These are phyloP conservation scores for Stegana nigrithorax DNA, from an alignment of 2,888 invertebrate genomes.

Conservation along the genomic window DNA sequence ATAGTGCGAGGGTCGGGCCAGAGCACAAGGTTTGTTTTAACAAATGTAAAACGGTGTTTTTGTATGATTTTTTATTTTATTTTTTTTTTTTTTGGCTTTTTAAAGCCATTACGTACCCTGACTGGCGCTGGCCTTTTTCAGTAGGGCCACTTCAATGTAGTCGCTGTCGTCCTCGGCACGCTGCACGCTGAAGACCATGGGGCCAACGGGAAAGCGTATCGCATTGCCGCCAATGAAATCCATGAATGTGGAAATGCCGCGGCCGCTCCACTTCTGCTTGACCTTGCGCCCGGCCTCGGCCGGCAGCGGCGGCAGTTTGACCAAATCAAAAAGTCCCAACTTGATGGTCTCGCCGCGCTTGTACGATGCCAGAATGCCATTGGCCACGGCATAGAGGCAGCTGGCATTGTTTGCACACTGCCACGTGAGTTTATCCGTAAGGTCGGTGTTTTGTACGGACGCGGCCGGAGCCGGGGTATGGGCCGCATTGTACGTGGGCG, in stretches of 20 bases:
- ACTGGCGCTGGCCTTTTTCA: slow-evolving; percentile 58
- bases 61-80: no score
- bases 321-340: slow-evolving; percentile 72
- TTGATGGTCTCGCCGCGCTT: slow-evolving; percentile 71
- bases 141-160: slow-evolving; percentile 66
- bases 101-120: slow-evolving; percentile 65
- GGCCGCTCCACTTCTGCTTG: slow-evolving; percentile 51
- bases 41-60: no score
- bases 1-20: no score
- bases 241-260: slow-evolving; percentile 59
- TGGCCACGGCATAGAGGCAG: slow-evolving; percentile 71
- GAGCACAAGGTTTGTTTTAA: no score
- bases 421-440: slow-evolving; percentile 65
- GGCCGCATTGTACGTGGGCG: slow-evolving; percentile 25
- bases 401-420: slow-evolving; percentile 74
- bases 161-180: slow-evolving; percentile 65
- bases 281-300: slow-evolving; percentile 37
- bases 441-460: slow-evolving; percentile 50
- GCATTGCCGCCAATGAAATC: slow-evolving; percentile 66
- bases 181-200: slow-evolving; percentile 67
- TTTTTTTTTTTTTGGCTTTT: no score
- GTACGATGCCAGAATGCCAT: slow-evolving; percentile 70
- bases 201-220: slow-evolving; percentile 65
- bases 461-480: slow-evolving; percentile 13
- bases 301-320: slow-evolving; percentile 67